Evolutionary conservation across 2,888 invertebrate species (phyloP).

Genomic region (Pheosia tremula): DNA sequence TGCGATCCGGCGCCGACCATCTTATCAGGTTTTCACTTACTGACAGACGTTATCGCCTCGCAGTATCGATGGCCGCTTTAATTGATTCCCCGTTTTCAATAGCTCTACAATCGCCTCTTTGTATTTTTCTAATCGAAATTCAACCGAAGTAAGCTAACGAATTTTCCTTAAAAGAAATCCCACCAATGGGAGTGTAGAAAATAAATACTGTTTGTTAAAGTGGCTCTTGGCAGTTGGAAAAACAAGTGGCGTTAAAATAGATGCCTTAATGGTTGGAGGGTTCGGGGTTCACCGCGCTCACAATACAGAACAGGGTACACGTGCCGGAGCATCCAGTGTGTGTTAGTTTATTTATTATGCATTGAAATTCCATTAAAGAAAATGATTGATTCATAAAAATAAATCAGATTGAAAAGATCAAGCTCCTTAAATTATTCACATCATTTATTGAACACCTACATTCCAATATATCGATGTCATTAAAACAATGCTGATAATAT

Average conservation of each 20-base stretch:
- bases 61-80: slow-evolving; percentile 79
- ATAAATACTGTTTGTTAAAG: slow-evolving; percentile 64
- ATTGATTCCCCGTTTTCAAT: slow-evolving; percentile 75
- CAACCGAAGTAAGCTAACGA: slow-evolving; percentile 62
- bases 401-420: too few species aligned
- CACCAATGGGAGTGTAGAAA: slow-evolving; percentile 47
- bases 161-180: slow-evolving; percentile 61
- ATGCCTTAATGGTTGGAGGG: slow-evolving; percentile 43
- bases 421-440: too few species aligned
- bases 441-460: too few species aligned
- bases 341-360: slow-evolving; percentile 17
- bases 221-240: slow-evolving; percentile 50
- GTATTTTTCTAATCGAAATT: slow-evolving; percentile 78
- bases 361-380: too few species aligned
- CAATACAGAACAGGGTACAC: slow-evolving; percentile 27
- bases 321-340: slow-evolving; percentile 12
- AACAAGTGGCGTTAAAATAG: slow-evolving; percentile 50
- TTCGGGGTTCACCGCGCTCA: slow-evolving; percentile 16
- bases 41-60: slow-evolving; percentile 68
- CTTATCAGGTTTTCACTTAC: slow-evolving; percentile 62
- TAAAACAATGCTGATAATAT: too few species aligned
- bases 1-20: slow-evolving; percentile 42
- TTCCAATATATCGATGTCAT: too few species aligned
- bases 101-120: slow-evolving; percentile 70
- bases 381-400: too few species aligned